Evolutionary conservation across 2,797 vertebrate species (phyloP).

Genomic region (Distichodus sexfasciatus): DNA sequence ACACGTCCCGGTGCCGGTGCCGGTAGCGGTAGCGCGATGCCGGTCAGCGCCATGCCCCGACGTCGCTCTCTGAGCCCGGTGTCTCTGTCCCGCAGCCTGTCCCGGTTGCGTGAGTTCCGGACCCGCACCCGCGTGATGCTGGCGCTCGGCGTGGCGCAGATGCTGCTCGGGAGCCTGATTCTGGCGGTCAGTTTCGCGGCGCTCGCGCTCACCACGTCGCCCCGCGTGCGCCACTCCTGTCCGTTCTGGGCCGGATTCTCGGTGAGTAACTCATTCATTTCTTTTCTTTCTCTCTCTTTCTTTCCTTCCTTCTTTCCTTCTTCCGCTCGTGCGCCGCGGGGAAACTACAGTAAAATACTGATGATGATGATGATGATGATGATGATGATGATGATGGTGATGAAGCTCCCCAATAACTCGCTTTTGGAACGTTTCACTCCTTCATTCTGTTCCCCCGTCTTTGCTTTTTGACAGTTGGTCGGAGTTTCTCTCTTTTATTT

Average conservation of each 20-base stretch:
- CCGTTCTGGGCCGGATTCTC: constrained; percentile 99
- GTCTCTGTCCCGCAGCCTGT: constrained; percentile 87
- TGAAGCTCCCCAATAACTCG: too few relatives aligned
- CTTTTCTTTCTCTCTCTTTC: neutral
- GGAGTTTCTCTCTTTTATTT: too few relatives aligned
- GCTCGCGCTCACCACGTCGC: constrained; percentile 93
- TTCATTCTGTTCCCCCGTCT: too few relatives aligned
- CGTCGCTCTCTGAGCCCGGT: constrained; percentile 81
- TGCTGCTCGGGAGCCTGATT: constrained; percentile 93
- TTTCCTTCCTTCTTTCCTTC: neutral
- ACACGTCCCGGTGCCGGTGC: too few relatives aligned
- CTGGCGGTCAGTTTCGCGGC: constrained; percentile 97
- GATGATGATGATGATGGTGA: too few relatives aligned
- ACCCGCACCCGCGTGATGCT: constrained; percentile 90
- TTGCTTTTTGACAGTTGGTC: too few relatives aligned
- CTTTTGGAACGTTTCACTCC: too few relatives aligned
- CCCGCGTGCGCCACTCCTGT: constrained; percentile 92
- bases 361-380: too few relatives aligned
- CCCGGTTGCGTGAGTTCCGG: constrained; percentile 85
- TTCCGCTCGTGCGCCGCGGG: neutral
- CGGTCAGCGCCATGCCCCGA: constrained; percentile 76
- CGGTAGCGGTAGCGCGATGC: constrained; percentile 68
- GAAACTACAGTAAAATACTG: too few relatives aligned
- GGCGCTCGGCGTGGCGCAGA: constrained; percentile 93
- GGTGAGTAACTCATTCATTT: too few relatives aligned